Evolutionary conservation across 2,888 invertebrate species (phyloP).

Genomic region (Thera britannica): DNA sequence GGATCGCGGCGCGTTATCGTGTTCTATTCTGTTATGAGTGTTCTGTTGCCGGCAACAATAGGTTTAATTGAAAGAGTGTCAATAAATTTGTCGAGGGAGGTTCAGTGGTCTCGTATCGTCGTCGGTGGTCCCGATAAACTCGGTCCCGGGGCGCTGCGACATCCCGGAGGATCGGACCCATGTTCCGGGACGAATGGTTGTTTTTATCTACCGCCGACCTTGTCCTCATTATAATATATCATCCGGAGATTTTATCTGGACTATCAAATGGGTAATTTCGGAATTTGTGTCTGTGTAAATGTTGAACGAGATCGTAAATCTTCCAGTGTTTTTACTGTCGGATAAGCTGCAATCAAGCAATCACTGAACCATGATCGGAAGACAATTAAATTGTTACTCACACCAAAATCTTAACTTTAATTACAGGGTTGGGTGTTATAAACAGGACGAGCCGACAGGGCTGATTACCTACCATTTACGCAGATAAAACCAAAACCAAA

Average conservation of each 20-base stretch:
- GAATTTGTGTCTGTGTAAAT: slow-evolving; percentile 45
- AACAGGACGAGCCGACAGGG: slow-evolving; percentile 49
- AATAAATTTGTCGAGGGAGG: slow-evolving; percentile 80
- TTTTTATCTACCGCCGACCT: slow-evolving; percentile 75
- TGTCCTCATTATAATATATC: slow-evolving; percentile 79
- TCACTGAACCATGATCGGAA: slow-evolving; percentile 28
- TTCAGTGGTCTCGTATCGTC: slow-evolving; percentile 60
- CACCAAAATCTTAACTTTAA: slow-evolving; percentile 45
- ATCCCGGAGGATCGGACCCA: slow-evolving; percentile 70
- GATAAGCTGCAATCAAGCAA: slow-evolving; percentile 41
- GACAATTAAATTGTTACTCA: slow-evolving; percentile 42
- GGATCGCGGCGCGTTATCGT: slow-evolving; percentile 80
- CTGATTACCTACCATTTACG: slow-evolving; percentile 52
- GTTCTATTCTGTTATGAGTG: slow-evolving; percentile 81
- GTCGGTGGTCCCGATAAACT: slow-evolving; percentile 79
- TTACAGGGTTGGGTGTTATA: slow-evolving; percentile 46
- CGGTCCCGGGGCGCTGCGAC: slow-evolving; percentile 60
- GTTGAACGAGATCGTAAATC: slow-evolving; percentile 46
- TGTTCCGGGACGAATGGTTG: slow-evolving; percentile 69
- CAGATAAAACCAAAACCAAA: slow-evolving; percentile 51
- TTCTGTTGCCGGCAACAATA: slow-evolving; percentile 76
- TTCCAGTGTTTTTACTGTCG: slow-evolving; percentile 33
- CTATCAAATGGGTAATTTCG: slow-evolving; percentile 58
- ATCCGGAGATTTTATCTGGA: slow-evolving; percentile 64
- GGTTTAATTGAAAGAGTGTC: slow-evolving; percentile 85